Conservation (phyloP, 2,888 invertebrate genomes). For the Euplagia quadripunctaria region DNA sequence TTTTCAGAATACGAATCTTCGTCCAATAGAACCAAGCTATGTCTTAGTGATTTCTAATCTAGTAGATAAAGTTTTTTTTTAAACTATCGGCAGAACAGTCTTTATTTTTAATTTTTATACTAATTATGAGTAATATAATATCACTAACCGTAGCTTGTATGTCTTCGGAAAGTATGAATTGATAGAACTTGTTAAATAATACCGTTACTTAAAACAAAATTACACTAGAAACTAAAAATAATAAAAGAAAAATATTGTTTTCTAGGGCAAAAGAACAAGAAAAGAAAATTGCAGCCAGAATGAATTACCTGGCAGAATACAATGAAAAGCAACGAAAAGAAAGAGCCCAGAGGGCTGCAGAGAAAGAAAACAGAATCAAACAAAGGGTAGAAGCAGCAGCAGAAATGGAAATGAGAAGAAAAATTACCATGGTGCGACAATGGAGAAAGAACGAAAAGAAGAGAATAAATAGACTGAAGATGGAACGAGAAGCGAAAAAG, state of each 20-base stretch:
- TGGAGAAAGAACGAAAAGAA: conserved; percentile 81
- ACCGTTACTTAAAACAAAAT: no score
- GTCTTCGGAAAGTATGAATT: no score
- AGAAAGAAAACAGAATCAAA: conserved; percentile 75
- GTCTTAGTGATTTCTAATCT: not conserved
- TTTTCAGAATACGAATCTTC: not conserved
- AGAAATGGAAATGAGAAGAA: conserved; percentile 79
- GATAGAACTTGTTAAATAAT: no score
- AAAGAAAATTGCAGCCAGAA: conserved; percentile 72
- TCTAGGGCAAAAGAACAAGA: conserved; percentile 79
- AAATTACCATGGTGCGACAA: conserved; percentile 80
- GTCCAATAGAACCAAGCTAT: not conserved
- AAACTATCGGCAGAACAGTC: no score
- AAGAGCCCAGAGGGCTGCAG: conserved; percentile 65
- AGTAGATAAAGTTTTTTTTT: not conserved
- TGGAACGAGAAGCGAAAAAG: conserved; percentile 70
- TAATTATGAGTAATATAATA: no score
- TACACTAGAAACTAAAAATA: no score
- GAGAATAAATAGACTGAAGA: conserved; percentile 68
- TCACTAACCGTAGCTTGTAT: no score
- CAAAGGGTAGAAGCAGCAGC: conserved; percentile 80
- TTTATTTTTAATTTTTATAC: no score
- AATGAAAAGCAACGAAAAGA: conserved; percentile 75
- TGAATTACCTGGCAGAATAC: conserved; percentile 75
- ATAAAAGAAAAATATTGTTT: not conserved